Percentiles rank a stretch among this genome's conserved stretches.
phyloP scores from a whole-genome alignment of 2,888 invertebrate genomes.

The Branchellion lobata region DNA sequence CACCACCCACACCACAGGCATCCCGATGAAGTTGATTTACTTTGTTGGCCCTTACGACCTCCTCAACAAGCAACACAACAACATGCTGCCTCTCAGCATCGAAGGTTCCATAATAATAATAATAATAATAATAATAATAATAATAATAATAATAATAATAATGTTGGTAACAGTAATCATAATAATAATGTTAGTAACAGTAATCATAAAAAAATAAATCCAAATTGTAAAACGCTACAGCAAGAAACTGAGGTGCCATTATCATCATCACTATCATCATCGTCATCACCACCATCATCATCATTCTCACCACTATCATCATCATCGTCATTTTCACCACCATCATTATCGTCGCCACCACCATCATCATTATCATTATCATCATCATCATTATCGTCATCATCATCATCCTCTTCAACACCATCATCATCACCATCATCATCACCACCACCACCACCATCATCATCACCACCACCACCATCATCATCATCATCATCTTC shows the following conservation, averaged over 20 bases:
- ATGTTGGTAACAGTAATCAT: not conserved
- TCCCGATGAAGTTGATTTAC: slow-evolving; percentile 89
- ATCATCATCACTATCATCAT: no score
- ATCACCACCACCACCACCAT: slow-evolving; percentile 10
- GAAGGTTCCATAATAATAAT: slow-evolving; percentile 65
- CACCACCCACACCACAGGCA: slow-evolving; percentile 67
- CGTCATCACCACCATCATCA: not conserved
- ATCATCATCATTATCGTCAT: slow-evolving; percentile 8
- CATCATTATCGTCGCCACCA: slow-evolving; percentile 6
- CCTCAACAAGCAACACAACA: slow-evolving; percentile 74
- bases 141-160: not conserved
- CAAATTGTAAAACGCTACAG: no score
- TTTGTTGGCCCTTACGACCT: slow-evolving; percentile 90
- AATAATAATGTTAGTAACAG: not conserved
- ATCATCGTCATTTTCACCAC: not conserved
- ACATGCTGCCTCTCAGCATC: slow-evolving; percentile 73
- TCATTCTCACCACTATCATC: not conserved
- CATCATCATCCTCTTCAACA: not conserved
- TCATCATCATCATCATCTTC: slow-evolving; percentile 2
- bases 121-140: not conserved
- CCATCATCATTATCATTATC: slow-evolving; percentile 4
- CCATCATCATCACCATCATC: not conserved
- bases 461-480: not conserved
- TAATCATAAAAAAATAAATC: no score
- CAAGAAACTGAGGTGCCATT: no score